Percentiles rank a stretch among this genome's conserved stretches.
Conservation (phyloP, 2,888 invertebrate species). For the Ctena decussata region DNA sequence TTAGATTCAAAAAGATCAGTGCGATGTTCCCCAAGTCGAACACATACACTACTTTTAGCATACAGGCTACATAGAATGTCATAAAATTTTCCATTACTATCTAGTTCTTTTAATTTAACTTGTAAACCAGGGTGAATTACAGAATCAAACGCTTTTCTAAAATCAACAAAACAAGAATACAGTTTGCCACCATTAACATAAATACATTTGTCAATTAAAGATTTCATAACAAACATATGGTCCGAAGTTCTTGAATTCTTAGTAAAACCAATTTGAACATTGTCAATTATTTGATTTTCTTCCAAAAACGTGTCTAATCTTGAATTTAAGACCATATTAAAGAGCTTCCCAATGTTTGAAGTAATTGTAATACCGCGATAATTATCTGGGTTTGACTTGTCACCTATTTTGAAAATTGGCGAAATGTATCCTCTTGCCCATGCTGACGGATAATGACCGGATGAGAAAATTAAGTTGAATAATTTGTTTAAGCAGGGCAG, state of each 20-base stretch:
- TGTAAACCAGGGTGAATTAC: slow-evolving; percentile 37
- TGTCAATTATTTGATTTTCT: slow-evolving; percentile 16
- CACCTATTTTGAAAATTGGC: slow-evolving; percentile 11
- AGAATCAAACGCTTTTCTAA: slow-evolving; percentile 49
- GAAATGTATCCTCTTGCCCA: slow-evolving; percentile 11
- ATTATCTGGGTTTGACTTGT: slow-evolving; percentile 21
- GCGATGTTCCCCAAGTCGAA: not conserved
- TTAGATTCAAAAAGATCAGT: not conserved
- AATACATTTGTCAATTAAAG: slow-evolving; percentile 32
- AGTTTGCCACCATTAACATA: slow-evolving; percentile 10
- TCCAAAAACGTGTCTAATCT: slow-evolving; percentile 14
- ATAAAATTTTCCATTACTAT: slow-evolving; percentile 10
- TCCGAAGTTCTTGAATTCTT: slow-evolving; percentile 31
- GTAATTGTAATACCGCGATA: slow-evolving; percentile 32
- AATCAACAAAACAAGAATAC: slow-evolving; percentile 39
- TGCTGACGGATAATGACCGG: not conserved
- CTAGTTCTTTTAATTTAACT: not conserved
- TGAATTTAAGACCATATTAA: slow-evolving; percentile 26
- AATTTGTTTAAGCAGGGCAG: slow-evolving; percentile 10
- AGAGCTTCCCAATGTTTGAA: slow-evolving; percentile 28
- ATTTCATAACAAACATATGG: slow-evolving; percentile 34
- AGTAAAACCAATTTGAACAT: slow-evolving; percentile 37
- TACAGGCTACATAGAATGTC: not conserved
- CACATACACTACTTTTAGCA: not conserved
- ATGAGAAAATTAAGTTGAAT: slow-evolving; percentile 17